phyloP scores from a whole-genome alignment of 2,113 vertebrate species.

The Strigops habroptila region DNA sequence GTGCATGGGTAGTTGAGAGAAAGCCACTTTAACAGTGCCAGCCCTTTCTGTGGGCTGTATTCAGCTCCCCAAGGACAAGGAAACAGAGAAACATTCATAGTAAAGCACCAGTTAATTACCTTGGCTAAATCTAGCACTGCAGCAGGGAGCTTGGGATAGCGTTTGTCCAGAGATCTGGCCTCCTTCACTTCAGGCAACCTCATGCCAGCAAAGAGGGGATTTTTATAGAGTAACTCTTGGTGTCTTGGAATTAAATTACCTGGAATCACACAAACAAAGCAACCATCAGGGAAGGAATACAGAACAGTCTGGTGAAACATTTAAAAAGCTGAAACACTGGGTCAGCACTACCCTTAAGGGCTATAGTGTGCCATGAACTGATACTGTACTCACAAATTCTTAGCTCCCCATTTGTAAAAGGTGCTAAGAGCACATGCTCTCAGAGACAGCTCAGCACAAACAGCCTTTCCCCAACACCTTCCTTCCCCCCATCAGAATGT shows the following conservation, averaged over 20 bases:
- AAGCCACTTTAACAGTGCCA: not conserved
- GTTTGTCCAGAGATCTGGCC: conserved; percentile 73
- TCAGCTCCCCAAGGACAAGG: not conserved
- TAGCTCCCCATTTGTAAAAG: not conserved
- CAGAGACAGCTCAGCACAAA: not conserved
- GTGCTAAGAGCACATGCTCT: accelerated
- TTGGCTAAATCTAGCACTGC: conserved; percentile 76
- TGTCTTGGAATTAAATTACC: conserved; percentile 85
- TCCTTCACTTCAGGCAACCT: conserved; percentile 78
- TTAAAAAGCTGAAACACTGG: not conserved
- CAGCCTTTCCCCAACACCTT: not conserved
- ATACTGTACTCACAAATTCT: not conserved
- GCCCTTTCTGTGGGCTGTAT: not conserved
- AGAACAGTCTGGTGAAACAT: not conserved
- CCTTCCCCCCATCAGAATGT: not conserved
- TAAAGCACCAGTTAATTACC: conserved; percentile 45
- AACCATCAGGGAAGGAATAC: not conserved
- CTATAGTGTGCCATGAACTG: not conserved
- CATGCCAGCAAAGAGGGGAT: conserved; percentile 84
- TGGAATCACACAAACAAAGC: conserved; percentile 38
- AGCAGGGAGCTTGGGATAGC: conserved; percentile 74
- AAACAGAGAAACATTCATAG: not conserved
- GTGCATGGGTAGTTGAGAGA: not conserved
- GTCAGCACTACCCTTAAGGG: not conserved
- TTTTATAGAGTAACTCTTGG: conserved; percentile 86